phyloP scores from a whole-genome alignment of 1,140 invertebrate genomes.

The Pseudomyrmex dendroicus region DNA sequence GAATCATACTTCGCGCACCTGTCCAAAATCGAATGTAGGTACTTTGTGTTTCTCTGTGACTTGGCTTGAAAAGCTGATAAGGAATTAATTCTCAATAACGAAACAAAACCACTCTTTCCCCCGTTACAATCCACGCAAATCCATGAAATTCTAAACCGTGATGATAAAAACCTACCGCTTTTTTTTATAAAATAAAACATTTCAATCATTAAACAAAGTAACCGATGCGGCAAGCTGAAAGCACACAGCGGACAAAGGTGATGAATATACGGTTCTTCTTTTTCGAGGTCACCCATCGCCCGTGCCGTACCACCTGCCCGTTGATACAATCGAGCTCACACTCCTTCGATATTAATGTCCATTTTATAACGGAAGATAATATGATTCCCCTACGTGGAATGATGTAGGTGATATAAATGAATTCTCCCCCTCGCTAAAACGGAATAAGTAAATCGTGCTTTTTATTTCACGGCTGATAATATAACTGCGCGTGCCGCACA shows the following conservation, averaged over 20 bases:
- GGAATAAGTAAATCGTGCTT: not conserved
- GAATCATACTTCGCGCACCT: conserved; percentile 62
- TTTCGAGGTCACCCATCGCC: conserved; percentile 64
- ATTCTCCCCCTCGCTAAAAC: not conserved
- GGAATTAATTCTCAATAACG: not conserved
- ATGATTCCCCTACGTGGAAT: not conserved
- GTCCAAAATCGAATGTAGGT: conserved; percentile 64
- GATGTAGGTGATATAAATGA: not conserved
- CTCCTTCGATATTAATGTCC: conserved; percentile 20
- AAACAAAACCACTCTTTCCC: not conserved
- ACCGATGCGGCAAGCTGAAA: not conserved
- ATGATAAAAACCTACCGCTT: not conserved
- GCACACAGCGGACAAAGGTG: conserved; percentile 38
- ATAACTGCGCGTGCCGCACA: not conserved
- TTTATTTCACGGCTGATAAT: not conserved
- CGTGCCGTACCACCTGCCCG: conserved; percentile 68
- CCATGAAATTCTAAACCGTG: not conserved
- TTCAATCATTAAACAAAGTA: conserved; percentile 20
- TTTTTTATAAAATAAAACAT: conserved; percentile 4
- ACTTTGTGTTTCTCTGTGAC: conserved; percentile 35
- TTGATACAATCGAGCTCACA: conserved; percentile 52
- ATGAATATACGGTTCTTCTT: conserved; percentile 47
- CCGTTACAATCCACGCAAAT: not conserved
- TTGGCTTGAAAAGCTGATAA: not conserved
- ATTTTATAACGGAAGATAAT: conserved; percentile 36